Percentiles rank a stretch among this genome's conserved stretches.
These are phyloP conservation scores for Synchiropus splendidus DNA, from an alignment of 2,113 vertebrate species.

Conservation along the genomic window DNA sequence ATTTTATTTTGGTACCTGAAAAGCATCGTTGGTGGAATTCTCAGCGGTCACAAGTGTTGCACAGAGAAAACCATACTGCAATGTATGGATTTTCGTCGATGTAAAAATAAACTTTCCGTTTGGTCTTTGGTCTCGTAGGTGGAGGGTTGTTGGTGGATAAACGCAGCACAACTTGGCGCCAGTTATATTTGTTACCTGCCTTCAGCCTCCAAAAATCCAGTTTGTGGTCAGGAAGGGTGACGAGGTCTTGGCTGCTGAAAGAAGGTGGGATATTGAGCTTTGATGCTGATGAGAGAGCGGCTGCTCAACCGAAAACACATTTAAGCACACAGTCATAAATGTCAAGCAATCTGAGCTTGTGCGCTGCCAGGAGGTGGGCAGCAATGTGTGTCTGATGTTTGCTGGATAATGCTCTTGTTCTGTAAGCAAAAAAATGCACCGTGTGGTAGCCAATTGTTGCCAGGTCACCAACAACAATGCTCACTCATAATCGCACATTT, in stretches of 20 bases:
- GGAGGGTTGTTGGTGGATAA: too few species aligned
- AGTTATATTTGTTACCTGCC: not conserved
- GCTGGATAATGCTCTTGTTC: not conserved
- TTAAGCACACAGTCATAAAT: conserved; percentile 7
- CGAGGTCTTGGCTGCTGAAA: not conserved
- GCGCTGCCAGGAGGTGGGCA: conserved; percentile 5
- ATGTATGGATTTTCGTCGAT: too few species aligned
- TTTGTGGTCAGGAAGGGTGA: conserved; percentile 1
- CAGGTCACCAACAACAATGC: not conserved
- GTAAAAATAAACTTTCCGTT: too few species aligned
- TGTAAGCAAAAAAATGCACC: not conserved
- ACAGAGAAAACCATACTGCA: too few species aligned
- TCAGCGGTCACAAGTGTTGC: too few species aligned
- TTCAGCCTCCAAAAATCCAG: not conserved
- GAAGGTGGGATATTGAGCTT: not conserved
- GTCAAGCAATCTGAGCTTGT: conserved; percentile 6
- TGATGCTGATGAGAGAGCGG: conserved; percentile 5
- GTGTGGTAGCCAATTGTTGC: conserved; percentile 1
- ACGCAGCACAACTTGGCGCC: too few species aligned
- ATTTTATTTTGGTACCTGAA: too few species aligned
- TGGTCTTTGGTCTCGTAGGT: too few species aligned
- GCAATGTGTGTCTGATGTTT: conserved; percentile 4
- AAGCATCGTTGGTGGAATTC: too few species aligned
- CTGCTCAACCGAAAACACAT: conserved; percentile 5
- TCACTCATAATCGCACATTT: conserved; percentile 2